phyloP scores from a whole-genome alignment of 2,888 invertebrate genomes.

The Amblyjoppa proteus region DNA sequence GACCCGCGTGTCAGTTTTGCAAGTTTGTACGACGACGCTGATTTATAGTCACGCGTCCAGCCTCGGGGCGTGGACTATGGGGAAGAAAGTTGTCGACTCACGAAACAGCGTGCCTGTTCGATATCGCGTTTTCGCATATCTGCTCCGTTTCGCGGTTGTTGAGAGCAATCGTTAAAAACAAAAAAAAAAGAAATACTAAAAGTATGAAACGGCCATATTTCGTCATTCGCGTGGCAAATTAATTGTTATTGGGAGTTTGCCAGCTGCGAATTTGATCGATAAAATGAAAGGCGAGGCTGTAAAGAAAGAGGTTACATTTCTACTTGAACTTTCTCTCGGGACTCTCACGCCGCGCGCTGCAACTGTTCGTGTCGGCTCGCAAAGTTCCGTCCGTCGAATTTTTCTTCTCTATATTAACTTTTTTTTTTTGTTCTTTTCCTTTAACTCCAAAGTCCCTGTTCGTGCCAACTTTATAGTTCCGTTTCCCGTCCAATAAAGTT shows the following conservation, averaged over 20 bases:
- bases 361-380: constrained; percentile 25
- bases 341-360: constrained; percentile 1
- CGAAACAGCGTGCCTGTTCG: constrained; percentile 16
- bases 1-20: neutral
- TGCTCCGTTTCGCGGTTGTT: neutral
- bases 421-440: neutral
- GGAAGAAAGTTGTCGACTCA: constrained; percentile 72
- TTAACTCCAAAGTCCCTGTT: neutral
- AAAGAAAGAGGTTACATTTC: constrained; percentile 5
- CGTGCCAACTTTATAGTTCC: constrained; percentile 26
- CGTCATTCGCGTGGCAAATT: constrained; percentile 21
- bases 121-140: constrained; percentile 8
- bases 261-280: constrained; percentile 27
- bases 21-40: constrained; percentile 61
- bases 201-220: neutral
- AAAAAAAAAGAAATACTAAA: neutral
- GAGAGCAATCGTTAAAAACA: neutral
- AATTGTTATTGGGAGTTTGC: constrained; percentile 29
- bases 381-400: constrained; percentile 14
- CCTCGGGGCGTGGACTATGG: constrained; percentile 68
- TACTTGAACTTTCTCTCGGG: constrained; percentile 32
- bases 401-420: neutral
- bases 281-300: constrained; percentile 23
- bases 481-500: constrained; percentile 15
- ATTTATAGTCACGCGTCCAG: constrained; percentile 74